phyloP scores from a whole-genome alignment of 2,797 vertebrate genomes.

The Pangasius macronema region DNA sequence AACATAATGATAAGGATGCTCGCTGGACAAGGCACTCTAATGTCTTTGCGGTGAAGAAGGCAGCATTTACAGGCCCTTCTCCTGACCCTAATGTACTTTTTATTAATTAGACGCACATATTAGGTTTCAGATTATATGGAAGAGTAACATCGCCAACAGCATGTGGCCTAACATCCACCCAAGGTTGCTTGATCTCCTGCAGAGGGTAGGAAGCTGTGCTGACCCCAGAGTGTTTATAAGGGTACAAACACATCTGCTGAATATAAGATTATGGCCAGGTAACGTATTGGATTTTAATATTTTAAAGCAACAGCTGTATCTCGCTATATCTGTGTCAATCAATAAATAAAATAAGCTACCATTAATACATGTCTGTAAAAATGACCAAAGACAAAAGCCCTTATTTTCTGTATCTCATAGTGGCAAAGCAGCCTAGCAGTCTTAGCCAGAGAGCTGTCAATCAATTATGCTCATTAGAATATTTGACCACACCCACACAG shows the following conservation, averaged over 20 bases:
- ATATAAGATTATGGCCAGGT: constrained; percentile 1
- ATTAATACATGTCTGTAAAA: neutral
- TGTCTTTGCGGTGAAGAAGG: neutral
- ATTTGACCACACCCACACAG: neutral
- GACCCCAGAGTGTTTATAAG: neutral
- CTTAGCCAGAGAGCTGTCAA: neutral
- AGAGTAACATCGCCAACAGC: neutral
- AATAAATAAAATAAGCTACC: neutral
- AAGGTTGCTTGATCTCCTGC: neutral
- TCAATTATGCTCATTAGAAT: neutral
- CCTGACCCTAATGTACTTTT: neutral
- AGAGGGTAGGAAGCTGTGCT: neutral
- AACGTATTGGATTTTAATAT: neutral
- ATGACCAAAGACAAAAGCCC: neutral
- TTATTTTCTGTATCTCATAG: neutral
- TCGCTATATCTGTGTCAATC: neutral
- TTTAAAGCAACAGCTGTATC: neutral
- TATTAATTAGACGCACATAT: constrained; percentile 3
- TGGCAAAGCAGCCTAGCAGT: neutral
- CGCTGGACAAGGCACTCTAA: neutral
- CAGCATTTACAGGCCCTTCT: neutral
- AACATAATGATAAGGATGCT: neutral
- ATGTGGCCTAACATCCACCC: neutral
- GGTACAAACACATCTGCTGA: neutral
- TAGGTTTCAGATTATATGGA: neutral